These are phyloP conservation scores for Gavialis gangeticus DNA, from an alignment of 2,113 vertebrate genomes.

Conservation along the genomic window DNA sequence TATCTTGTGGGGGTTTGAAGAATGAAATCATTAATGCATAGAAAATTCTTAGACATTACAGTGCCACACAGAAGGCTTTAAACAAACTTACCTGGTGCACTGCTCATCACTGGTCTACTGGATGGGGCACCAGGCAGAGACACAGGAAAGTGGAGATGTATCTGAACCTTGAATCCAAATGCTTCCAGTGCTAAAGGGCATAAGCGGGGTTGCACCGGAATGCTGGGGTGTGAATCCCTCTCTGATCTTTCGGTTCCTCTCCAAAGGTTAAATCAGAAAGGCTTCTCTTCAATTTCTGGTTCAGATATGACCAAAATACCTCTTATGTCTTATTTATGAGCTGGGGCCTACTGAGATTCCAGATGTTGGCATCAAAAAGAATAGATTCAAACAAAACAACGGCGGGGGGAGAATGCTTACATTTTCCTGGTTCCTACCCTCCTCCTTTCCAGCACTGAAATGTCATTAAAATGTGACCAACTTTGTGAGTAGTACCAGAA, in stretches of 20 bases:
- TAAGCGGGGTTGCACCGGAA: not conserved
- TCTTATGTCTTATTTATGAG: too few species aligned
- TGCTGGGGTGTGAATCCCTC: not conserved
- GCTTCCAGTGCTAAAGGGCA: not conserved
- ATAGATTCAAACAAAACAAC: not conserved
- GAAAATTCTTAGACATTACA: rapidly evolving
- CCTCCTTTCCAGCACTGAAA: not conserved
- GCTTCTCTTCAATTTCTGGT: not conserved
- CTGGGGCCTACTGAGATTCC: not conserved
- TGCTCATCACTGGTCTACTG: rapidly evolving
- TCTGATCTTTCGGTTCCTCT: not conserved
- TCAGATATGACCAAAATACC: not conserved
- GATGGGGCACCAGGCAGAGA: not conserved
- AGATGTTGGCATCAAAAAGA: not conserved
- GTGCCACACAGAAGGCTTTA: not conserved
- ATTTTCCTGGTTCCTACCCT: not conserved
- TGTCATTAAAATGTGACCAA: not conserved
- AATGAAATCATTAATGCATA: rapidly evolving
- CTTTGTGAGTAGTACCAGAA: not conserved
- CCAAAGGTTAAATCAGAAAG: not conserved
- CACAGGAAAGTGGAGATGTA: rapidly evolving
- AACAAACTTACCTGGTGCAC: not conserved
- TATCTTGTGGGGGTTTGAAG: not conserved
- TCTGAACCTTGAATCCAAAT: not conserved
- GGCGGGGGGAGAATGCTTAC: not conserved